Evolutionary conservation across 2,113 vertebrate species (phyloP).

Genomic region (Macrotis lagotis): DNA sequence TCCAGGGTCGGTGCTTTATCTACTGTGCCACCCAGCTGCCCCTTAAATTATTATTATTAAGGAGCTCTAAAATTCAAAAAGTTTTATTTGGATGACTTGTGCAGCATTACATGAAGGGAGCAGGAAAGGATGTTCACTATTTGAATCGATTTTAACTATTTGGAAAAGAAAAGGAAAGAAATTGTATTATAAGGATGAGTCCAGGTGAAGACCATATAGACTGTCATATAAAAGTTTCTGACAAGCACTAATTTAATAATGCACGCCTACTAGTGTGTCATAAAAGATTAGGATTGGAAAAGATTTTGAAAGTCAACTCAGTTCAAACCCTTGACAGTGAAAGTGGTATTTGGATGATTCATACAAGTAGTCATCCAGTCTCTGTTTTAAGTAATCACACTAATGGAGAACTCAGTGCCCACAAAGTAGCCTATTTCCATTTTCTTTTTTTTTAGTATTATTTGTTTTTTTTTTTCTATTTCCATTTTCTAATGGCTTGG

Average conservation of each 20-base stretch:
- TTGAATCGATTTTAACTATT: neutral
- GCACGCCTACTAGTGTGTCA: neutral
- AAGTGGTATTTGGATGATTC: neutral
- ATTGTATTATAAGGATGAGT: neutral
- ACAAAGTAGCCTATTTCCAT: neutral
- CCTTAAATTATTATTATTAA: too few species aligned
- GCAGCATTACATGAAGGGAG: neutral
- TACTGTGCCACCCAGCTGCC: too few species aligned
- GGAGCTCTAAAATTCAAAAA: neutral
- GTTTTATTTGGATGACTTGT: neutral
- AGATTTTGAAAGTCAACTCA: neutral
- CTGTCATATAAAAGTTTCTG: neutral
- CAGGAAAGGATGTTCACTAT: neutral
- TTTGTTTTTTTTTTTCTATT: too few species aligned
- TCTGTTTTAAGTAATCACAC: neutral
- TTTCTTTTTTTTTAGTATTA: too few species aligned
- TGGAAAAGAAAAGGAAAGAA: neutral
- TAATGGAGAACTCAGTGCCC: neutral
- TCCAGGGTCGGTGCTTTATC: too few species aligned
- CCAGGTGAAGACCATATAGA: neutral
- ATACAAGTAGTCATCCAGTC: neutral
- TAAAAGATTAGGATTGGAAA: neutral
- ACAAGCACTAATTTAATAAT: neutral
- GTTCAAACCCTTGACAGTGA: neutral
- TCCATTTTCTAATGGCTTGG: neutral